These are phyloP conservation scores for Suncus etruscus DNA, from an alignment of 2,113 vertebrate genomes.

Conservation along the genomic window DNA sequence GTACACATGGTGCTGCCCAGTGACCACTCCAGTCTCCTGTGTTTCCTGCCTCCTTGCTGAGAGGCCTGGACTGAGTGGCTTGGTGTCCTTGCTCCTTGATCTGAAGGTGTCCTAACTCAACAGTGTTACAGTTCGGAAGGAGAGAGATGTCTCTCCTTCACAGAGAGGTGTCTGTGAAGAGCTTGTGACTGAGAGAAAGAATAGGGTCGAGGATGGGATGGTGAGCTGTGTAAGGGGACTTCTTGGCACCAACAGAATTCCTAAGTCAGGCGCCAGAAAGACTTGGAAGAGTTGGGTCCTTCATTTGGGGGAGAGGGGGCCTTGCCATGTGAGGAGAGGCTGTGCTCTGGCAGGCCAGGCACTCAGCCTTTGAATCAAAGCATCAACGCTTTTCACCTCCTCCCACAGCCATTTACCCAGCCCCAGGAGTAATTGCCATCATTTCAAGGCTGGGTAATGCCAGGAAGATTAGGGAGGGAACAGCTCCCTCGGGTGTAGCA, in stretches of 20 bases:
- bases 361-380: background rate
- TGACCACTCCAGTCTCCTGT: rapidly evolving
- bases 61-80: background rate
- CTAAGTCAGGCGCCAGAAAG: background rate
- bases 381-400: background rate
- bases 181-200: background rate
- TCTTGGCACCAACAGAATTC: too few relatives aligned
- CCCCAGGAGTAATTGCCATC: constrained; percentile 21
- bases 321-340: background rate
- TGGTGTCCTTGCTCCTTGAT: background rate
- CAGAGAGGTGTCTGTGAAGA: too few relatives aligned
- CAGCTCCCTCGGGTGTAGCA: constrained; percentile 37
- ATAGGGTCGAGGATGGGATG: background rate
- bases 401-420: constrained; percentile 29
- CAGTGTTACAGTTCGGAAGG: background rate
- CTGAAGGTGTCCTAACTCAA: background rate
- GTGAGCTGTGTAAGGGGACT: too few relatives aligned
- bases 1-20: background rate
- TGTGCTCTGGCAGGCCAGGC: background rate
- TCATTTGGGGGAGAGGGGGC: background rate
- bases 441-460: constrained; percentile 61
- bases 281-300: too few relatives aligned
- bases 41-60: background rate
- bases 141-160: background rate
- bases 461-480: constrained; percentile 40